Evolutionary conservation across 2,113 vertebrate genomes (phyloP).

Genomic region (Benitochromis conjunctus): DNA sequence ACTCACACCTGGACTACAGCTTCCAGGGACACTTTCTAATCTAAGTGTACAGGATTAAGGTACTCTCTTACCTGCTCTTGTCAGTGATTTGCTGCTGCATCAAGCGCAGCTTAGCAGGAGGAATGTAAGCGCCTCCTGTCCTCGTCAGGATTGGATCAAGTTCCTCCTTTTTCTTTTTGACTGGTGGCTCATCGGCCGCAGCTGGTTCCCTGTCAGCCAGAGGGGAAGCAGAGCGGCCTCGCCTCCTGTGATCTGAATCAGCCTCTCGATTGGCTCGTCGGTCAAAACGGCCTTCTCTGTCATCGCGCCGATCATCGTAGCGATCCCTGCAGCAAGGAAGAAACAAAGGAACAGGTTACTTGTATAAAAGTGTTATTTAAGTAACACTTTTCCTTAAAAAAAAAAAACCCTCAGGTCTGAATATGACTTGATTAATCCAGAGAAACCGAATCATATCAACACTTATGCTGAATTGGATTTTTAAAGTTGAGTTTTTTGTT

Average conservation of each 20-base stretch:
- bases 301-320: conserved; percentile 36
- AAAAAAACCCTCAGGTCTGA: neutral
- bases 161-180: conserved; percentile 94
- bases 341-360: neutral
- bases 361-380: neutral
- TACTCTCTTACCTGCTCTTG: conserved; percentile 84
- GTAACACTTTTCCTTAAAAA: neutral
- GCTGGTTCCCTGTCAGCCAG: conserved; percentile 54
- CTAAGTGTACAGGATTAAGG: neutral
- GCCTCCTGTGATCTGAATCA: conserved; percentile 75
- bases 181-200: conserved; percentile 67
- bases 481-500: neutral
- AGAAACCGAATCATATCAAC: neutral
- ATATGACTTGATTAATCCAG: neutral
- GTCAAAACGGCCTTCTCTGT: conserved; percentile 38
- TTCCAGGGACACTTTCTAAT: neutral
- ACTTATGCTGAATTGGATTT: neutral
- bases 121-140: conserved; percentile 96
- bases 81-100: conserved; percentile 98
- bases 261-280: conserved; percentile 68
- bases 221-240: conserved; percentile 76
- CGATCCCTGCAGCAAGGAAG: conserved; percentile 34
- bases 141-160: conserved; percentile 93
- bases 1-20: neutral
- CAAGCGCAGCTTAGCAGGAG: conserved; percentile 93